Conservation (phyloP, 2,888 invertebrate genomes). For the Calephelis perditalis region DNA sequence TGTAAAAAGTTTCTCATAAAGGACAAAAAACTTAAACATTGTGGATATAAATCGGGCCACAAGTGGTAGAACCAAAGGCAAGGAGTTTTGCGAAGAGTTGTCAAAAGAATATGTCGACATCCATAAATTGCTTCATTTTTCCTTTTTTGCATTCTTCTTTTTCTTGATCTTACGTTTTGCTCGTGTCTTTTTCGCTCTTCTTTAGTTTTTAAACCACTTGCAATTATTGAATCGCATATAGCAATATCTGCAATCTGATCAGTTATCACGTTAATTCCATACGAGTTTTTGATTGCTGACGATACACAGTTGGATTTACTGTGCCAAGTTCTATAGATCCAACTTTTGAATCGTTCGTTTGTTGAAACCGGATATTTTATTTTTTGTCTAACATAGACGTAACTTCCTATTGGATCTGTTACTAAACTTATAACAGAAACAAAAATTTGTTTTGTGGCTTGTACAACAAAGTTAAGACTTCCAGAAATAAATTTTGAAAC, state of each 20-base stretch:
- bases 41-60: conserved; percentile 48
- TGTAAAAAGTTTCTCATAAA: conserved; percentile 36
- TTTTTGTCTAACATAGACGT: conserved; percentile 31
- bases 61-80: conserved; percentile 51
- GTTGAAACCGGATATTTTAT: conserved; percentile 34
- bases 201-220: conserved; percentile 37
- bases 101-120: conserved; percentile 41
- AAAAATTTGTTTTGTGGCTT: conserved; percentile 22
- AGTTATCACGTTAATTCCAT: conserved; percentile 33
- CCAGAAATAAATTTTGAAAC: conserved; percentile 35
- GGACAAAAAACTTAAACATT: conserved; percentile 39
- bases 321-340: conserved; percentile 30
- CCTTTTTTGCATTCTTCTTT: conserved; percentile 36
- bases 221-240: conserved; percentile 34
- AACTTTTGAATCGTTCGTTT: conserved; percentile 26
- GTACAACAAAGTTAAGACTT: conserved; percentile 29
- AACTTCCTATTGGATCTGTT: conserved; percentile 35
- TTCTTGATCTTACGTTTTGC: conserved; percentile 29
- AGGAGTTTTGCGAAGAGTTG: conserved; percentile 44
- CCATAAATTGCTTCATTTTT: conserved; percentile 34
- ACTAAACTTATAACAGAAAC: conserved; percentile 29
- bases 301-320: conserved; percentile 38
- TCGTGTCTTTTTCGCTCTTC: conserved; percentile 32
- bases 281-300: conserved; percentile 38
- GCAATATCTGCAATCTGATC: conserved; percentile 39